Conservation (phyloP, 1,140 invertebrate genomes). For the Pteromalus puparum region DNA sequence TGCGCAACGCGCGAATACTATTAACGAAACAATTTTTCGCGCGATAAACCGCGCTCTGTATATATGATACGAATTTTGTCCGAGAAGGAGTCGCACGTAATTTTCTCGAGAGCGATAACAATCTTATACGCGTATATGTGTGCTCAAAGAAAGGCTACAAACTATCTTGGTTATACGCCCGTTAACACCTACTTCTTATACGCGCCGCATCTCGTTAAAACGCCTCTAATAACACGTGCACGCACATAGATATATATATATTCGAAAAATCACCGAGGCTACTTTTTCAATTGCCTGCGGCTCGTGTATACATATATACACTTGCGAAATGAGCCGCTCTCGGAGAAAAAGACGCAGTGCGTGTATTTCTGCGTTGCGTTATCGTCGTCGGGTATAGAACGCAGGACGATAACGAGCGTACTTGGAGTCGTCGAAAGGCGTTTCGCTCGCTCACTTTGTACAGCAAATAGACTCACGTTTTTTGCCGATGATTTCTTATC, state of each 20-base stretch:
- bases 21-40: neutral
- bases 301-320: neutral
- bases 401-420: neutral
- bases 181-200: neutral
- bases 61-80: neutral
- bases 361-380: too few species aligned
- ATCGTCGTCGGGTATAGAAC: too few species aligned
- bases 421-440: neutral
- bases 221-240: neutral
- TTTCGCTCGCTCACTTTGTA: constrained; percentile 10
- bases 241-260: neutral
- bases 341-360: neutral
- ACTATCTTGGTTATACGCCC: neutral
- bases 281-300: neutral
- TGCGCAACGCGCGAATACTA: too few species aligned
- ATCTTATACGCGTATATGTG: neutral
- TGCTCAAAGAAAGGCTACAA: neutral
- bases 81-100: too few species aligned
- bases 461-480: constrained; percentile 25
- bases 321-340: neutral
- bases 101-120: neutral
- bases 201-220: neutral
- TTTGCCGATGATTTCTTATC: constrained; percentile 25
- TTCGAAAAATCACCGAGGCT: neutral
- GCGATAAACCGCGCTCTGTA: neutral